phyloP scores from a whole-genome alignment of 2,113 vertebrate genomes.

The Apodemus speciosus region DNA sequence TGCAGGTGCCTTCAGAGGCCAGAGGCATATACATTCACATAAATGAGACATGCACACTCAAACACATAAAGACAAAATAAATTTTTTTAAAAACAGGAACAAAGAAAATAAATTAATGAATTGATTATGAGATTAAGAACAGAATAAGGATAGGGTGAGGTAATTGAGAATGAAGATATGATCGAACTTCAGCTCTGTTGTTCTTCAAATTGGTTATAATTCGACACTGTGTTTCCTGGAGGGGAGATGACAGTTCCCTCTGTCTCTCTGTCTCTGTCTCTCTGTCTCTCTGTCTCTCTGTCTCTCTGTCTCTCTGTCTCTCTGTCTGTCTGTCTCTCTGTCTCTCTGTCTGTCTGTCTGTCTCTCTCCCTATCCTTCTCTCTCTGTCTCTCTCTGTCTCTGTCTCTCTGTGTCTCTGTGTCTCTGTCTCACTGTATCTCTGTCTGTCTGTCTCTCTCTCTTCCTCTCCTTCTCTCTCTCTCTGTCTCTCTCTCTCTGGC shows the following conservation, averaged over 20 bases:
- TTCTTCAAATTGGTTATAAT: neutral
- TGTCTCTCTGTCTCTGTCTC: too few relatives aligned
- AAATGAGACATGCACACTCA: neutral
- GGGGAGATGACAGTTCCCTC: neutral
- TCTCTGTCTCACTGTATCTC: too few relatives aligned
- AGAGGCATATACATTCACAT: neutral
- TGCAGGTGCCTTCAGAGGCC: neutral
- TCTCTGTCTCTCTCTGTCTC: too few relatives aligned
- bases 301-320: too few relatives aligned
- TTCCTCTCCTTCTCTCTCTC: too few relatives aligned
- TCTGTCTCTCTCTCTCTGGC: neutral
- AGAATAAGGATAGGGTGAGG: neutral
- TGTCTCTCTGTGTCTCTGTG: too few relatives aligned
- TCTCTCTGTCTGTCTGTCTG: too few relatives aligned
- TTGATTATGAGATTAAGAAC: neutral
- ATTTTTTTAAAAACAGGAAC: neutral
- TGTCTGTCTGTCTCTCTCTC: too few relatives aligned
- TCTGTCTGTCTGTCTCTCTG: too few relatives aligned
- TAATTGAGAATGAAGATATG: neutral
- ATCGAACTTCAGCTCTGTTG: neutral
- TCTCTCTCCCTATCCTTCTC: too few relatives aligned
- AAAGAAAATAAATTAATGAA: neutral
- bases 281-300: neutral
- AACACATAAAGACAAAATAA: neutral
- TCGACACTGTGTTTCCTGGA: neutral